Evolutionary conservation across 2,797 vertebrate genomes (phyloP), one percentile per base, ranked within the genome.

Genomic region (Eulemur mongoz): DNA sequence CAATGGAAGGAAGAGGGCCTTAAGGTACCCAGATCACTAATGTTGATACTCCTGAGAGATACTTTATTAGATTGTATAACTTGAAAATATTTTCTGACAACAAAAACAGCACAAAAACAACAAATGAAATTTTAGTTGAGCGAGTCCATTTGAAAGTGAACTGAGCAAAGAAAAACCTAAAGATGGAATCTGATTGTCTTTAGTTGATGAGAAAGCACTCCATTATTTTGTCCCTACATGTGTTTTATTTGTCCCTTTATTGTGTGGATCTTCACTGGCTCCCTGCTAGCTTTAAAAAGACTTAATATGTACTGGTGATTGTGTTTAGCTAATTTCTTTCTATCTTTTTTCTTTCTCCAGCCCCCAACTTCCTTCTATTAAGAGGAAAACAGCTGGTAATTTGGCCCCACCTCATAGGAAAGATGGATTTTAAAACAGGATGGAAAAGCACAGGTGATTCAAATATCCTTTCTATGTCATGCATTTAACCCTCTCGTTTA

Each of bases 401-500:
- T 59, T 88, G 50, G 43, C 48, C 45, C 79, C 38, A 93, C 13
- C 67, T 78, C 25, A 43, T 81, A 93, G 52, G 69, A 95, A 90
- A 90, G 91, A 95, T 43, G 35, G 72, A 92, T 90, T 97, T 94
- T 97, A 88, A 95, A 93, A 57, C 38, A 95, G 69, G 35, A 35
- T 40, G 25, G 95, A 89, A 95, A 97, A 96, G 82, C 61, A 95
- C 57, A 85, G 43, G 61, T 92, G 76, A 96, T 88, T 93, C 78
- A 91, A 90, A 95, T 93, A 96, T 75, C 57, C 43, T 94, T 96
- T 84, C 88, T 84, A 91, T 79, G 95, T 88, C 82, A 94, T 54
- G 78, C 61, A 61, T 95, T 95, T 95, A 93, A 96, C 81, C 67
- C 78, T 97, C 90, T 95, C 88, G 94, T 96, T 97, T 97, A 96